Base-by-base conservation (phyloP, 1,140 invertebrate genomes). In the Ceratina japonica region DNA sequence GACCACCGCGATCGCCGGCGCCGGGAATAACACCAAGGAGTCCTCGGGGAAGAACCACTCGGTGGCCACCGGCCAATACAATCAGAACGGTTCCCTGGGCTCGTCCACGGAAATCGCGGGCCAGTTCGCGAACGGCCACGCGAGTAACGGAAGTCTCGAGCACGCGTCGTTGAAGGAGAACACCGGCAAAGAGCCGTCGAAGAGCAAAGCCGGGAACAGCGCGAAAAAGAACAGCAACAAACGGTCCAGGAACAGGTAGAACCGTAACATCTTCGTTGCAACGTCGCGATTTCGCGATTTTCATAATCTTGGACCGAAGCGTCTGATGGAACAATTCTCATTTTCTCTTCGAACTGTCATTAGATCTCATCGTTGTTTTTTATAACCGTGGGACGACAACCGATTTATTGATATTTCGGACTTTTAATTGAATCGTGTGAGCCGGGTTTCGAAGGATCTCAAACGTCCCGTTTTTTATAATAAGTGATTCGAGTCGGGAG, bases 171-270 rank as follows among this genome's bases (percentile, higher is more conserved):
- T 72, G 16, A 78, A 78, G 15, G 75, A 94, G 75, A 95, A 93
- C 89, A 93, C 94, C 91, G 93, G 93, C 90, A 89, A 94, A 91
- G 94, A 94, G 76, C 87, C 92, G 12, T 91, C 93, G 91, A 94
- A 95, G 89, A 95, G 94, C 90, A 93, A 92, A 84, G 94, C 93
- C 75, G 91, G 91, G 73, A 94, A 92, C 82, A 95, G 92, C 88
- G 93, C 94, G 15, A 96, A 95, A 88, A 96, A 95, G 88, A 95
- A 91, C 87, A 94, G 90, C 87, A 95, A 94, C 86, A 96, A 96
- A 88, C 94, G 95, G 91, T 94, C 95, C 12, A 94, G 95, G 88
- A 95, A 95, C 89, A 94, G 95, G 92, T 96, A 95, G 94, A 13
- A 1, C 15, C 3, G 8, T 18, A 16, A 3, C 1, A 37, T 0